Conservation (phyloP, 53 echinoderm and acorn worm species). For the Crossaster papposus region DNA sequence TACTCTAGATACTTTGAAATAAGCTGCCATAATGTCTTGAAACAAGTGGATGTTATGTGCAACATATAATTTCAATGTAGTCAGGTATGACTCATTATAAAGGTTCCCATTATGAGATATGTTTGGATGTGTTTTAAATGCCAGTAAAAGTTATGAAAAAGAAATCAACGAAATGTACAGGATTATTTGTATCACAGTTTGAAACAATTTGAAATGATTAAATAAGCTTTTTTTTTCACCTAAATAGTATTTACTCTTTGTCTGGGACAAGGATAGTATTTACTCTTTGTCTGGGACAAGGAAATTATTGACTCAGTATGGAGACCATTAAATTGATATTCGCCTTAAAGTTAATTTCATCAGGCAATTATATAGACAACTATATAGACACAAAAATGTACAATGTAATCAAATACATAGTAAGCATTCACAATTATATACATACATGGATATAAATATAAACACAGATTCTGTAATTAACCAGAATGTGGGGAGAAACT, state of each 20-base stretch:
- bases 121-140: too few species aligned
- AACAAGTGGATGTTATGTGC: not conserved
- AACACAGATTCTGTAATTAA: not conserved
- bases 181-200: too few species aligned
- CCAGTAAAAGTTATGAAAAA: too few species aligned
- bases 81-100: not conserved
- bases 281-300: not conserved
- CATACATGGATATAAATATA: conserved; percentile 33
- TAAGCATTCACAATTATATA: conserved; percentile 32
- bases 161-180: too few species aligned
- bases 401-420: not conserved
- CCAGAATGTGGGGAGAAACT: not conserved
- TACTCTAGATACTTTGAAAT: not conserved
- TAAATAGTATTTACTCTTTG: not conserved
- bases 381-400: not conserved
- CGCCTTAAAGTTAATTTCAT: not conserved
- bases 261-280: not conserved
- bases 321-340: not conserved
- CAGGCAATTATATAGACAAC: not conserved
- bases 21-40: not conserved
- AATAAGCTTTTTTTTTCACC: too few species aligned
- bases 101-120: not conserved
- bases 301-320: not conserved
- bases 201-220: too few species aligned
- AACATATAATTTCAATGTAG: not conserved